phyloP scores from a whole-genome alignment of 2,113 vertebrate genomes.

The Ictalurus punctatus region DNA sequence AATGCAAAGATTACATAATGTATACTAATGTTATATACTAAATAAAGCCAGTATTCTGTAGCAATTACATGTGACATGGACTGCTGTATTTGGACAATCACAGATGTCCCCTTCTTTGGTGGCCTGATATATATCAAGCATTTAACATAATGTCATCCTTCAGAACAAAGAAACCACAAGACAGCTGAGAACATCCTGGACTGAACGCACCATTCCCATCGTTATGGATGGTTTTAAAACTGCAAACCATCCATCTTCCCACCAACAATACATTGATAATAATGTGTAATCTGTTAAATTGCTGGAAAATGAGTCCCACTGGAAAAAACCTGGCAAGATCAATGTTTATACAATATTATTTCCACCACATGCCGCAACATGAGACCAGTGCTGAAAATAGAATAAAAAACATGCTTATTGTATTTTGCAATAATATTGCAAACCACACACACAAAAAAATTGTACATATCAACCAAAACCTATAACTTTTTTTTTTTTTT shows the following conservation, averaged over 20 bases:
- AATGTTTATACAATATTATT: not conserved
- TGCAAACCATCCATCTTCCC: not conserved
- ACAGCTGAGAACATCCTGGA: not conserved
- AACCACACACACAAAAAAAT: not conserved
- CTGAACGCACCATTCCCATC: not conserved
- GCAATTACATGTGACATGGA: not conserved
- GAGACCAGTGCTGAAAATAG: not conserved
- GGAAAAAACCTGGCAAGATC: slow-evolving; percentile 8
- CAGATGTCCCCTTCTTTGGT: slow-evolving; percentile 9
- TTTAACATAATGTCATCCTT: slow-evolving; percentile 7
- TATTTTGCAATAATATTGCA: not conserved
- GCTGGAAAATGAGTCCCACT: slow-evolving; percentile 1
- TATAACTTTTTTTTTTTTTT: not conserved
- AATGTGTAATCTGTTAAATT: slow-evolving; percentile 3
- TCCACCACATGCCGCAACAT: not conserved
- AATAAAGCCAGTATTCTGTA: not conserved
- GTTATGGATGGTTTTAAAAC: slow-evolving; percentile 13
- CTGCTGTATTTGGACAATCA: slow-evolving; percentile 1
- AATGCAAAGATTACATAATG: not conserved
- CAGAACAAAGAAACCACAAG: slow-evolving; percentile 22
- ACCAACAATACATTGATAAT: not conserved
- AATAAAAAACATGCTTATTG: not conserved
- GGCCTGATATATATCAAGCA: slow-evolving; percentile 1
- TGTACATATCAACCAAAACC: not conserved
- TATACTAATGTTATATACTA: not conserved